Evolutionary conservation across 2,888 invertebrate species (phyloP), one percentile per base, ranked within the genome.

Genomic region (Eupithecia dodoneata): DNA sequence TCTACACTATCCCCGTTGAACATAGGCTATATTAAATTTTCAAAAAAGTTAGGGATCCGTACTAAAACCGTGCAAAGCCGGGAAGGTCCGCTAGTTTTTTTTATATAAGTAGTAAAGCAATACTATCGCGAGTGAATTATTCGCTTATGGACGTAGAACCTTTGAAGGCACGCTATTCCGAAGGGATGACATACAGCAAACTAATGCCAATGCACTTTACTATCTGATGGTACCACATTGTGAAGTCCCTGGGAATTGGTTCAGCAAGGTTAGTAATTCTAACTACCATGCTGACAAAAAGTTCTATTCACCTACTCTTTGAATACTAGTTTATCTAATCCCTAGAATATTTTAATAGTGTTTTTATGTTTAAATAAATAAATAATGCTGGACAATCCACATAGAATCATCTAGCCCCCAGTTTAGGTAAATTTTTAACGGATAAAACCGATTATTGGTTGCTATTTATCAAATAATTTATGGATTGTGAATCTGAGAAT

Each of bases 161-260:
- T 63, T 30, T 4, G 18, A 18, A 55, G 9, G 30, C 63, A 12
- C 63, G 63, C 63, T 63, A 63, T 63, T 63, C 30, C 30, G 63
- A 63, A 12, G 63, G 18, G 63, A 63, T 30, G 10, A 63, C 7
- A 30, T 30, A 63, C 10, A 63, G 4, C 63, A 10, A 2, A 18
- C 3, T 30, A 30, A 30, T 63, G 63, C 63, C 63, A 63, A 63
- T 63, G 63, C 30, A 55, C 59, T 44, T 55, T 41, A 49, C 4
- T 67, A 72, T 42, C 75, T n/a, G 55, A 65, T 72, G 55, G 76
- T 76, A 76, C 76, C 70, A 76, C 30, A 66, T 55, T 55, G 76
- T 41, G 71, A 44, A 73, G 45, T 73, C 73, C 18, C 76, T 52
- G 69, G 13, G 55, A 41, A 72, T 63, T 63, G 18, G 63, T 12